A percentile compares a stretch with the other conserved stretches of the same genome.
Conservation (phyloP, 2,888 invertebrate genomes). For the Thelaira solivaga region DNA sequence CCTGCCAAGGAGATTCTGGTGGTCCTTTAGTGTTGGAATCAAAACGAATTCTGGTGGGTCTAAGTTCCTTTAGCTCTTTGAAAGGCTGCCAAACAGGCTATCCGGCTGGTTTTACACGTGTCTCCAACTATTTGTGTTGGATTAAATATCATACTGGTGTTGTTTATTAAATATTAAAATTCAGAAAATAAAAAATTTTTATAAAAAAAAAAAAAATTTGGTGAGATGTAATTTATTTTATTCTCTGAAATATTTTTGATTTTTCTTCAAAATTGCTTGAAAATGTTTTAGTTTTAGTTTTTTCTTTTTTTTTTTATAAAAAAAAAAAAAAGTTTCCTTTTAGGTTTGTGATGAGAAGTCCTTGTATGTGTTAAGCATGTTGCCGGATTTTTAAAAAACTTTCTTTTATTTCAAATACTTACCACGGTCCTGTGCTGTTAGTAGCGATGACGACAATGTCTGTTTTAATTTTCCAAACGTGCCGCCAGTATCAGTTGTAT, state of each 20-base stretch:
- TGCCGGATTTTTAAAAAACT: too few species aligned
- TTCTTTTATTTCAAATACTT: slow-evolving; percentile 20
- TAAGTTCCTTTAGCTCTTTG: slow-evolving; percentile 68
- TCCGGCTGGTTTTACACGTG: slow-evolving; percentile 67
- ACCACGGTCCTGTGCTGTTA: slow-evolving; percentile 92
- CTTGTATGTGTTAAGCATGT: too few species aligned
- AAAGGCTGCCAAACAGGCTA: slow-evolving; percentile 65
- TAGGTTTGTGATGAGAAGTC: too few species aligned
- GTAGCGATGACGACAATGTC: slow-evolving; percentile 87
- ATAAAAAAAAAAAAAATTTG: too few species aligned
- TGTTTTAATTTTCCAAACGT: slow-evolving; percentile 91
- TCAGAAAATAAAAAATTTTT: too few species aligned
- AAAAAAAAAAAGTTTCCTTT: too few species aligned
- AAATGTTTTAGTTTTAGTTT: neutral
- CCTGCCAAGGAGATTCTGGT: slow-evolving; percentile 74
- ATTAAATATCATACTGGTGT: slow-evolving; percentile 64
- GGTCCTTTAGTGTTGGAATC: slow-evolving; percentile 68
- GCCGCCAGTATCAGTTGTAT: slow-evolving; percentile 78
- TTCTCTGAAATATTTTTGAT: too few species aligned
- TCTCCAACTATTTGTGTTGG: slow-evolving; percentile 69
- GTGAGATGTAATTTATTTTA: too few species aligned
- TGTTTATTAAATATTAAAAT: slow-evolving; percentile 26
- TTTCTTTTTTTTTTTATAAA: too few species aligned
- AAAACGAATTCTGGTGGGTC: slow-evolving; percentile 65
- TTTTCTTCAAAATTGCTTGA: neutral